Base-by-base conservation (phyloP, 2,888 invertebrate species). In the Macaria liturata region DNA sequence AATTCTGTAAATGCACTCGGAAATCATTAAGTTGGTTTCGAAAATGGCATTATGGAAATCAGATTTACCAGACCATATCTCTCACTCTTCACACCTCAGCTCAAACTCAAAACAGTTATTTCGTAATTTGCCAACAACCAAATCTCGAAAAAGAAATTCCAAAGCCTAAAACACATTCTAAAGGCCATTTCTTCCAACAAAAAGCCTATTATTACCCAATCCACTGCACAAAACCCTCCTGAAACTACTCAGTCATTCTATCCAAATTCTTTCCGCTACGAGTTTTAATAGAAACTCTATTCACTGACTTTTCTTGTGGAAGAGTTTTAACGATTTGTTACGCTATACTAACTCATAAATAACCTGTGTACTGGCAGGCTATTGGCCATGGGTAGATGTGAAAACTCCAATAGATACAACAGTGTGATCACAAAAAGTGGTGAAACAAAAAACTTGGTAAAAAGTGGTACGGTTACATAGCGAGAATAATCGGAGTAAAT, bases 251-350 rank as follows among this genome's bases (percentile, higher is more conserved):
- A 64, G 64, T 69, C 66, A 67, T 65, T 67, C 64, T 65, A 52
- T 54, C 60, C 53, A 54, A 65, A 68, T 66, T 66, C 62, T 66
- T 61, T 57, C 53, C 63, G 59, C 55, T 60, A 58, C 60, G 39
- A 60, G 56, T 67, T 37, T 59, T 67, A 69, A 70, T 68, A 69
- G 68, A 69, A 66, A 66, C 64, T 61, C 57, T 56, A 61, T 62
- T 65, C 68, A 70, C 64, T 61, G 42, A 9, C 67, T 64, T 60
- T 67, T 62, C 60, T 63, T 62, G 50, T 57, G 46, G 54, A 54
- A 59, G 54, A 62, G 51, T 61, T 61, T 60, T 64, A 59, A 45
- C 55, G 54, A 71, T 72, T 72, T 50, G 64, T 47, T 62, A 71
- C 69, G 72, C 69, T 59, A 56, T 66, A 61, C 51, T 49, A 47